phyloP scores from a whole-genome alignment of 2,113 vertebrate species.

The Epinephelus moara region DNA sequence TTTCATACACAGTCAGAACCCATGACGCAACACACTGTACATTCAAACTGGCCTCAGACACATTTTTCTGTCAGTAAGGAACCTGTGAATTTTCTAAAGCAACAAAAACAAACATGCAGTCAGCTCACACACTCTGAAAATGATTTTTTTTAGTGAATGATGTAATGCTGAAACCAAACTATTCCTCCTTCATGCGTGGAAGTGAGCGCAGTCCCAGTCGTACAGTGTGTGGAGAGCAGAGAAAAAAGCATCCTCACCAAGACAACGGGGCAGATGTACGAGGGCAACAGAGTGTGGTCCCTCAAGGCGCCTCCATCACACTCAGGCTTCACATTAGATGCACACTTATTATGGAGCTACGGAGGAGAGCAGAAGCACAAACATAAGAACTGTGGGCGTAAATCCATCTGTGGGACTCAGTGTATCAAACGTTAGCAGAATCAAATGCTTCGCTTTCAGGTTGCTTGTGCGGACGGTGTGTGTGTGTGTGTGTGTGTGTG shows the following conservation, averaged over 20 bases:
- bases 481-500: too few species aligned
- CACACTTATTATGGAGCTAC: slow-evolving; percentile 98
- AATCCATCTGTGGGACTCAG: slow-evolving; percentile 56
- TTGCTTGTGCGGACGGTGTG: background rate
- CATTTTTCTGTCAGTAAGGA: too few species aligned
- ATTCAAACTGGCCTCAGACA: too few species aligned
- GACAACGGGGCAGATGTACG: slow-evolving; percentile 95
- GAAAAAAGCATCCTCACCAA: slow-evolving; percentile 86
- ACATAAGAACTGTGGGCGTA: slow-evolving; percentile 54
- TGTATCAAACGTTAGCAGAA: background rate
- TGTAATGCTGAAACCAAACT: background rate
- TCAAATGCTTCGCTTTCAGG: background rate
- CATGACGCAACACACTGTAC: too few species aligned
- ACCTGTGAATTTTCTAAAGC: too few species aligned
- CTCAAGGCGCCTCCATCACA: slow-evolving; percentile 95
- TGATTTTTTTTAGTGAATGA: background rate
- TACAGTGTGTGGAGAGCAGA: background rate
- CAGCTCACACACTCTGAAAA: background rate
- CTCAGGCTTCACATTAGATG: slow-evolving; percentile 93
- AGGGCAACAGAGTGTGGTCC: slow-evolving; percentile 96
- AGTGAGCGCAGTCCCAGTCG: too few species aligned
- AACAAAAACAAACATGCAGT: too few species aligned
- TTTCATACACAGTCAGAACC: too few species aligned
- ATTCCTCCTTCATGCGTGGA: background rate
- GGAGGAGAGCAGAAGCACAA: slow-evolving; percentile 51